Percentiles rank a stretch among this genome's conserved stretches.
Evolutionary conservation across 2,113 vertebrate species (phyloP).

Genomic region (Notothenia rossii): DNA sequence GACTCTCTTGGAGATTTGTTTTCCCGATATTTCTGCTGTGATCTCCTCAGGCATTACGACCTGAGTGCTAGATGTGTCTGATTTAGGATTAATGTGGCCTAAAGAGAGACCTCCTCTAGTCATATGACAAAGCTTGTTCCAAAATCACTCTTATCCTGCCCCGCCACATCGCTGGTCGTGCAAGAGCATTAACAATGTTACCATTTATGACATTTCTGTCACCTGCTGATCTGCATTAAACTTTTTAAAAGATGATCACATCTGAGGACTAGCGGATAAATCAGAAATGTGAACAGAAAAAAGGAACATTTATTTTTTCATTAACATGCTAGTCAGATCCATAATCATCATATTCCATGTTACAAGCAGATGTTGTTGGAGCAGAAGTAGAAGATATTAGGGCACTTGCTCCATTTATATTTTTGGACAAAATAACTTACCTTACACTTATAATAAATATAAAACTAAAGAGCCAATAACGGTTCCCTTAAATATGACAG

Average conservation of each 20-base stretch:
- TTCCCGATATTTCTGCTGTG: neutral
- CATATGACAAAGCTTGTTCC: slow-evolving; percentile 42
- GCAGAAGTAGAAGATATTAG: neutral
- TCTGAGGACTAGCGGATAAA: neutral
- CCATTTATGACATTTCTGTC: neutral
- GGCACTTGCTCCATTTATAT: neutral
- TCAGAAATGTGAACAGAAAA: neutral
- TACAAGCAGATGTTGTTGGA: no score
- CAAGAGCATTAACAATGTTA: slow-evolving; percentile 4
- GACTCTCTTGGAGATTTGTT: slow-evolving; percentile 19
- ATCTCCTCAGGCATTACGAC: slow-evolving; percentile 40
- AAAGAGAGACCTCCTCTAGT: slow-evolving; percentile 22
- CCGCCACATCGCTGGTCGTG: slow-evolving; percentile 13
- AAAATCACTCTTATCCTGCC: slow-evolving; percentile 39
- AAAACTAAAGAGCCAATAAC: neutral
- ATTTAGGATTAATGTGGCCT: slow-evolving; percentile 36
- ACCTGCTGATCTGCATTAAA: slow-evolving; percentile 35
- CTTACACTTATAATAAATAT: neutral
- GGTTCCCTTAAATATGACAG: neutral
- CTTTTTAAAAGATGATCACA: neutral
- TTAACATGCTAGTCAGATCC: neutral
- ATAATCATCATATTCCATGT: no score
- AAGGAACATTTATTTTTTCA: neutral
- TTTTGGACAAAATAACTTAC: neutral
- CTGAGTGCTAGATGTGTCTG: slow-evolving; percentile 29